Evolutionary conservation across 2,888 invertebrate genomes (phyloP).

Genomic region (Diabrotica balteata): DNA sequence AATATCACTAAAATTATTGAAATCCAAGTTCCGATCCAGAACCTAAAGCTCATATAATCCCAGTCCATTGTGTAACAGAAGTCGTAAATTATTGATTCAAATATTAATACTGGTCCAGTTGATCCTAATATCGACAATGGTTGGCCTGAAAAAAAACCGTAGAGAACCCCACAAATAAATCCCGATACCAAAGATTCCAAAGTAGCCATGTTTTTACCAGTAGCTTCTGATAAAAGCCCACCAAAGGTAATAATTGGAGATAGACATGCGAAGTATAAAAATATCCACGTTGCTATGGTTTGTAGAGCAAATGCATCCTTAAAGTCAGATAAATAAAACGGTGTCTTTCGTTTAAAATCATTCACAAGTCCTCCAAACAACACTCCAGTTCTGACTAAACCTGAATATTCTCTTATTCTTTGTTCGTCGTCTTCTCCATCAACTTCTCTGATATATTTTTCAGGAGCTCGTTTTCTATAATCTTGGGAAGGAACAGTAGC

Average conservation of each 20-base stretch:
- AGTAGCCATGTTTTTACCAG: conserved; percentile 87
- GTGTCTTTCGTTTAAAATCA: conserved; percentile 89
- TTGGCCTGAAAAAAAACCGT: conserved; percentile 95
- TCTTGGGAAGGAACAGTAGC: conserved; percentile 90
- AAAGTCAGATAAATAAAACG: conserved; percentile 91
- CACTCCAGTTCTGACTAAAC: conserved; percentile 80
- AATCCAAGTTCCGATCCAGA: conserved; percentile 98
- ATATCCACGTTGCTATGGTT: conserved; percentile 95
- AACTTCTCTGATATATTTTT: conserved; percentile 74
- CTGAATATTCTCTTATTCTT: conserved; percentile 82
- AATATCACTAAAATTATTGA: conserved; percentile 82
- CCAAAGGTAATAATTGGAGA: conserved; percentile 99
- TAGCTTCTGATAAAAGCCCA: conserved; percentile 91
- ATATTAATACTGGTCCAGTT: conserved; percentile 96
- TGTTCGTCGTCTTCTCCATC: conserved; percentile 87
- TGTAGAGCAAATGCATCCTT: conserved; percentile 91
- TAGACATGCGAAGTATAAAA: conserved; percentile 95
- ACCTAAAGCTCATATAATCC: conserved; percentile 92
- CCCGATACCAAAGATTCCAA: conserved; percentile 91
- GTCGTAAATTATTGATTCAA: conserved; percentile 96
- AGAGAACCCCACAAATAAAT: conserved; percentile 92
- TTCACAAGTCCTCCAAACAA: conserved; percentile 70
- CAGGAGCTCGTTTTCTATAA: conserved; percentile 81
- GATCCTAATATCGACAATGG: conserved; percentile 94
- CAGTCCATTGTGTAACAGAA: conserved; percentile 85